These are phyloP conservation scores for Calyptomena viridis DNA, from an alignment of 2,113 vertebrate genomes.

Conservation along the genomic window DNA sequence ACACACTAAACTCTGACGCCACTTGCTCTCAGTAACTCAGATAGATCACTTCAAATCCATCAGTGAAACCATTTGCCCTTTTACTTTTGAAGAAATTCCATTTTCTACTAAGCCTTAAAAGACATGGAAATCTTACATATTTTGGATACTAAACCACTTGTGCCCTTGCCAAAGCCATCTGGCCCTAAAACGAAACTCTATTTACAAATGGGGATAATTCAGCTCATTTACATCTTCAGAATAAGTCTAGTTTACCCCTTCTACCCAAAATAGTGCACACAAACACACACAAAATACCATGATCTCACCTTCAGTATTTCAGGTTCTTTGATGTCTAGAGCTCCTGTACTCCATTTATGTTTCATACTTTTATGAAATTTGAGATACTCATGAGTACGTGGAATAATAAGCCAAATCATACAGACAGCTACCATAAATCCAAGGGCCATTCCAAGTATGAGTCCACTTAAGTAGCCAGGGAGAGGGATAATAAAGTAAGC, in stretches of 20 bases:
- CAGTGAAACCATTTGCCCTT: neutral
- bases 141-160: neutral
- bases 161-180: neutral
- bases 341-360: slow-evolving; percentile 71
- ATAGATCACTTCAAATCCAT: neutral
- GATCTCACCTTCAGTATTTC: slow-evolving; percentile 88
- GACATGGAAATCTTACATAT: neutral
- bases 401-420: slow-evolving; percentile 89
- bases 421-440: slow-evolving; percentile 91
- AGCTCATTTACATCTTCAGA: neutral
- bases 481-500: slow-evolving; percentile 90
- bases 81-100: neutral
- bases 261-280: neutral
- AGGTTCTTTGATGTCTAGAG: slow-evolving; percentile 90
- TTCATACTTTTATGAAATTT: slow-evolving; percentile 55
- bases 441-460: slow-evolving; percentile 84
- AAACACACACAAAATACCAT: neutral
- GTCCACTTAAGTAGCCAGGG: slow-evolving; percentile 83
- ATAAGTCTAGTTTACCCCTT: neutral
- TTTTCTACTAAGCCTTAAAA: neutral
- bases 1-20: neutral
- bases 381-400: slow-evolving; percentile 65
- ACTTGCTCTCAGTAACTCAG: neutral
- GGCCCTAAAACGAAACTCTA: neutral
- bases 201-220: neutral